Percentiles rank a stretch among this genome's conserved stretches.
These are phyloP conservation scores for Fukomys damarensis DNA, from an alignment of 2,113 vertebrate species.

Conservation along the genomic window DNA sequence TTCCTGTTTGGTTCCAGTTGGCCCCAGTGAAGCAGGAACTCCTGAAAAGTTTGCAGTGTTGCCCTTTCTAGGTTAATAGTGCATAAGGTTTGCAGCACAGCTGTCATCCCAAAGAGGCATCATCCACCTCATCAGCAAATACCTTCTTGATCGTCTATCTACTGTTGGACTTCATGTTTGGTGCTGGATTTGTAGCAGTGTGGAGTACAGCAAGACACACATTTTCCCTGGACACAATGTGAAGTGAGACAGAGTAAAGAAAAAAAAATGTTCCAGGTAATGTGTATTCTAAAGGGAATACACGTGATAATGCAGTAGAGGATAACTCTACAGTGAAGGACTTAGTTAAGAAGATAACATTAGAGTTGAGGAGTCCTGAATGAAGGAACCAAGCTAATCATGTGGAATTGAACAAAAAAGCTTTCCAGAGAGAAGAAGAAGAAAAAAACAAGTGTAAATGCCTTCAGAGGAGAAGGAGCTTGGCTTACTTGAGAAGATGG, in stretches of 20 bases:
- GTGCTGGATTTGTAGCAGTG: rapidly evolving
- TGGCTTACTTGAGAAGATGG: not conserved
- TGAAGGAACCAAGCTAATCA: not conserved
- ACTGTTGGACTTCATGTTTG: too few relatives aligned
- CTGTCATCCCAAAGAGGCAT: not conserved
- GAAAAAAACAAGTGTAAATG: not conserved
- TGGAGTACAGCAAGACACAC: not conserved
- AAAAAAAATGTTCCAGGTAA: not conserved
- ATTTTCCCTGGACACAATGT: not conserved
- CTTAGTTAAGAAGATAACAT: not conserved
- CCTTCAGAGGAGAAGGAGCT: not conserved
- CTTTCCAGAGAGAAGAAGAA: not conserved
- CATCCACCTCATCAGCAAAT: not conserved
- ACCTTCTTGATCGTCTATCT: not conserved
- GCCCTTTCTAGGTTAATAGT: not conserved
- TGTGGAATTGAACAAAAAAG: not conserved
- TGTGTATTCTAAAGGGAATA: not conserved
- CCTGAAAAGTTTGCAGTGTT: not conserved
- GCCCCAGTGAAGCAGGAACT: not conserved
- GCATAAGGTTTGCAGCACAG: rapidly evolving
- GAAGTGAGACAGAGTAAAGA: not conserved
- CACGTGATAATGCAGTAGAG: not conserved
- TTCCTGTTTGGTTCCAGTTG: not conserved
- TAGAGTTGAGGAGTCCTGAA: not conserved
- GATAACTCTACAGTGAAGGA: not conserved